Base-by-base conservation (phyloP, 1,140 invertebrate genomes). In the Orius insidiosus region DNA sequence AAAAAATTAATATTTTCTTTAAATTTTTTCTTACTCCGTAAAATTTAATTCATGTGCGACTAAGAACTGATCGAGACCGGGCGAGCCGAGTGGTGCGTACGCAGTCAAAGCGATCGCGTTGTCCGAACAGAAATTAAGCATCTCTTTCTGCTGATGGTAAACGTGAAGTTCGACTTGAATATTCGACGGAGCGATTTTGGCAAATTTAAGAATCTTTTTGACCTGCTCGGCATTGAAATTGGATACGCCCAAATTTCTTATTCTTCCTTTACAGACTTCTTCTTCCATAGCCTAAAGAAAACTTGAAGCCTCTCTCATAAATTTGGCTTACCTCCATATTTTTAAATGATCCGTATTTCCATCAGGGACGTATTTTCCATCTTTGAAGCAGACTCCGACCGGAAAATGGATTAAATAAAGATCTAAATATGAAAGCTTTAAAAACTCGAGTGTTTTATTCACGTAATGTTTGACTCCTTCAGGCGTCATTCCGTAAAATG, bases 41-140 rank as follows among this genome's bases (percentile, higher is more conserved):
- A 36, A 36, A 36, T 24, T 36, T 14, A 40, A 40, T 14, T 40
- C 10, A 40, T 16, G 11, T 15, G 16, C 38, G 38, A 40, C 13
- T 4, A 40, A 16, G 10, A 15, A 16, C 16, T 40, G 11, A 40
- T 15, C 11, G 9, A 49, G 36, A 9, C 35, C 42, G 11, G 72
- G 76, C 2, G 78, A 78, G 1, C 81, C 87, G 2, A 94, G 60
- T 1, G 87, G 84, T 15, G 80, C 77, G 56, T 92, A 94, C 0
- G 81, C 85, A 0, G 78, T 85, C 13, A 93, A 60, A 0, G 70
- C 62, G 18, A 93, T 85, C 16, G 76, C 69, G 51, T 80, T 66
- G 5, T 68, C 58, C 41, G 71, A 64, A 57, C 86, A 92, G 49
- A 77, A 86, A 51, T 80, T 66, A 5, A 79, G 65, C 14, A 94